Evolutionary conservation across 1,140 invertebrate species (phyloP).

Genomic region (Papilio aristodemus): DNA sequence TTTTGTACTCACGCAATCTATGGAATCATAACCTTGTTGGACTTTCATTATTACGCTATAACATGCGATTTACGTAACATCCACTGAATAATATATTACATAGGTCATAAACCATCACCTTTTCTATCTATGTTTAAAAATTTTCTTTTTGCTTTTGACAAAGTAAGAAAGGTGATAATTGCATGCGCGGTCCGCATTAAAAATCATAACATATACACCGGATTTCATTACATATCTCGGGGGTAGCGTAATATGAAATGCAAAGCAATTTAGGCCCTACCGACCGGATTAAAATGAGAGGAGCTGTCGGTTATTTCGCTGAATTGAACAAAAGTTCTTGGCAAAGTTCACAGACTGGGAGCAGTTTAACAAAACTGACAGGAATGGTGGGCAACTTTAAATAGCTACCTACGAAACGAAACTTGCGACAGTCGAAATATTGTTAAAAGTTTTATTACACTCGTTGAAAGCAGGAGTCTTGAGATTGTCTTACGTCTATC

Average conservation of each 20-base stretch:
- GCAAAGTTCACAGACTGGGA: conserved; percentile 20
- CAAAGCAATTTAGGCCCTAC: conserved; percentile 30
- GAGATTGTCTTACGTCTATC: neutral
- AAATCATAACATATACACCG: conserved; percentile 19
- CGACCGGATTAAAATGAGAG: conserved; percentile 16
- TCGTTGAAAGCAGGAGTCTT: neutral
- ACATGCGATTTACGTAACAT: conserved; percentile 15
- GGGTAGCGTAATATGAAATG: conserved; percentile 26
- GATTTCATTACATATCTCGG: conserved; percentile 30
- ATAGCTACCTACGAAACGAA: conserved; percentile 14
- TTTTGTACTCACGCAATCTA: conserved; percentile 13
- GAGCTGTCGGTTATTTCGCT: conserved; percentile 23
- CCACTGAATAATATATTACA: neutral
- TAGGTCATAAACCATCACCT: neutral
- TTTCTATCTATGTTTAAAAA: neutral
- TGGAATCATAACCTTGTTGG: conserved; percentile 10
- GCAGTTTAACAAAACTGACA: conserved; percentile 29
- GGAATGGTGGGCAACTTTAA: conserved; percentile 17
- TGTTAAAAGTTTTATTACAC: conserved; percentile 15
- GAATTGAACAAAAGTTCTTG: conserved; percentile 28
- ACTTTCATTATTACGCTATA: conserved; percentile 4
- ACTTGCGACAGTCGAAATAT: conserved; percentile 7
- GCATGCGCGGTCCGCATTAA: conserved; percentile 6
- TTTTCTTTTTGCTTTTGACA: too few relatives aligned
- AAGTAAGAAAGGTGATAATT: conserved; percentile 16